phyloP scores from a whole-genome alignment of 1,140 invertebrate species.

The Apolygus lucorum region DNA sequence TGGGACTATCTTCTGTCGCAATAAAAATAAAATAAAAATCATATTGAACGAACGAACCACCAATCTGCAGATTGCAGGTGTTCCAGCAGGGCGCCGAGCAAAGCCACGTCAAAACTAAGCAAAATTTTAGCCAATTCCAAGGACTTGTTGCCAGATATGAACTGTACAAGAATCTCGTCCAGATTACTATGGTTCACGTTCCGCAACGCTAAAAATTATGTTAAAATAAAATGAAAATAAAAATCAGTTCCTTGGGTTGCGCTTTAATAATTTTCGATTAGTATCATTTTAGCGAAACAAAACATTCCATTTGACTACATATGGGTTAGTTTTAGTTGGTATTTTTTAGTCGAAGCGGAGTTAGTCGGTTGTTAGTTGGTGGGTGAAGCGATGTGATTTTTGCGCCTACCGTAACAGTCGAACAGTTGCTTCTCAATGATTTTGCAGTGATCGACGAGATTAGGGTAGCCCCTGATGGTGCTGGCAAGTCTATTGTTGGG shows the following conservation, averaged over 20 bases:
- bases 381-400: not conserved
- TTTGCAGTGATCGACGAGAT: constrained; percentile 64
- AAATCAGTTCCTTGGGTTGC: not conserved
- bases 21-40: too few species aligned
- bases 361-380: constrained; percentile 1
- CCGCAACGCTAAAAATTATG: constrained; percentile 3
- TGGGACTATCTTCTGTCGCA: too few species aligned
- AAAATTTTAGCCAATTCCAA: constrained; percentile 3
- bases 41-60: too few species aligned
- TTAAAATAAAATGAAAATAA: not conserved
- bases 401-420: constrained; percentile 21
- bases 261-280: too few species aligned
- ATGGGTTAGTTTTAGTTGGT: not conserved
- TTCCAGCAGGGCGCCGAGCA: constrained; percentile 3
- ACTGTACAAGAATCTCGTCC: constrained; percentile 14
- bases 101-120: constrained; percentile 15
- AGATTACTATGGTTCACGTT: not conserved
- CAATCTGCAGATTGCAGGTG: not conserved
- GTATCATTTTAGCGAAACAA: too few species aligned
- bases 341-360: not conserved
- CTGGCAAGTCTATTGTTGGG: constrained; percentile 64
- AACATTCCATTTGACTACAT: too few species aligned
- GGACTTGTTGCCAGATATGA: not conserved
- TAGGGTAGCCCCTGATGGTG: constrained; percentile 59
- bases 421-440: constrained; percentile 71